Percentiles rank a stretch among this genome's conserved stretches.
These are phyloP conservation scores for Pseudochromis fuscus DNA, from an alignment of 2,797 vertebrate species.

Conservation along the genomic window DNA sequence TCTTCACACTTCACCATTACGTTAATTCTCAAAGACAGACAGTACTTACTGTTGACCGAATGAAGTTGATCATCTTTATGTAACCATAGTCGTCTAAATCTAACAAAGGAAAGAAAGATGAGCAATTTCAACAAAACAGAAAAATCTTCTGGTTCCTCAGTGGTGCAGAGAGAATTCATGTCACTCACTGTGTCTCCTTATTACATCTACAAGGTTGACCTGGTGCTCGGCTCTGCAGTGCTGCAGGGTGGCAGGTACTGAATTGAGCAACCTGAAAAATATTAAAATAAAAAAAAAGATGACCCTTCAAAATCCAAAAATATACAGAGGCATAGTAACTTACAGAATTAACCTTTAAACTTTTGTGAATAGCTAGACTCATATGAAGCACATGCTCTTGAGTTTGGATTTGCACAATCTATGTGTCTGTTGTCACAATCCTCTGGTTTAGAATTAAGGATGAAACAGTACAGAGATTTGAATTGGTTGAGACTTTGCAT, in stretches of 20 bases:
- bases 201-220: constrained; percentile 82
- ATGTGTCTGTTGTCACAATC: no score
- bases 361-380: no score
- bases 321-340: no score
- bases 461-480: no score
- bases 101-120: constrained; percentile 56
- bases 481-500: no score
- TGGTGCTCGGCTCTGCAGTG: constrained; percentile 90
- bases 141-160: background rate
- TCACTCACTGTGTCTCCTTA: constrained; percentile 88
- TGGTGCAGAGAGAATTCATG: background rate
- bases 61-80: constrained; percentile 95
- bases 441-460: no score
- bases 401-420: no score
- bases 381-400: no score
- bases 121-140: background rate
- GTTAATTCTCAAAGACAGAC: background rate
- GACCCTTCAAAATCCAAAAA: no score
- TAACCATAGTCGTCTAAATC: constrained; percentile 96
- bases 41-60: constrained; percentile 89
- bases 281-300: background rate
- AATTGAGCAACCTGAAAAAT: constrained; percentile 81
- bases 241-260: constrained; percentile 85
- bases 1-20: background rate
- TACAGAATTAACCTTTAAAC: no score